Percentiles rank a stretch among this genome's conserved stretches.
Evolutionary conservation across 2,888 invertebrate genomes (phyloP).

Genomic region (Timema podura): DNA sequence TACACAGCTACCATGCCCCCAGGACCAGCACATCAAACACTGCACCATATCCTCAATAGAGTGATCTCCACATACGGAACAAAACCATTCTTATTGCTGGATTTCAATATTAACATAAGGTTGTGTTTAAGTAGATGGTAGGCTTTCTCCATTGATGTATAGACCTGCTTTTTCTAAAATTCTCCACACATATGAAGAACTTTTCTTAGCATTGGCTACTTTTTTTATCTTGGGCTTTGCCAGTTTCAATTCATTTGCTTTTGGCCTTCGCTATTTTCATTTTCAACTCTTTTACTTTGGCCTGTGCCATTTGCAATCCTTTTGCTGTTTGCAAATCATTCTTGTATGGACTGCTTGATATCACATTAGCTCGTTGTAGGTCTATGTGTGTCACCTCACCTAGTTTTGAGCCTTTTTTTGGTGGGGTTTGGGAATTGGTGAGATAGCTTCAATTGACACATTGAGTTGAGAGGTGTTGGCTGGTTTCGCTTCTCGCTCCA

Average conservation of each 20-base stretch:
- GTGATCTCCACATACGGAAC: not conserved
- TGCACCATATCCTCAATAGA: not conserved
- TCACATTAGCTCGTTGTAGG: not conserved
- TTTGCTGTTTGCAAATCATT: not conserved
- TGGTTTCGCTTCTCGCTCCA: not conserved
- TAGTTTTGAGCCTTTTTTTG: not conserved
- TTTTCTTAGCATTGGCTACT: not conserved
- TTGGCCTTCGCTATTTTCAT: not conserved
- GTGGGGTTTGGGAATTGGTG: not conserved
- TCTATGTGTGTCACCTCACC: not conserved
- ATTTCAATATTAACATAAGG: not conserved
- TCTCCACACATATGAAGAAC: not conserved
- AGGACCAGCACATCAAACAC: slow-evolving; percentile 8
- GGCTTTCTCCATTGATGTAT: not conserved
- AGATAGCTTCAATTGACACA: not conserved
- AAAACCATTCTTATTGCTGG: not conserved
- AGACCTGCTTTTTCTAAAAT: not conserved
- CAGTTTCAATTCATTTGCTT: not conserved
- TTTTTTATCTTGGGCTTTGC: not conserved
- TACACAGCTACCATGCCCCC: not conserved
- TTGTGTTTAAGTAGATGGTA: slow-evolving; percentile 1
- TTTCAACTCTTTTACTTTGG: slow-evolving; percentile 7
- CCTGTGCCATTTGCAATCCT: not conserved
- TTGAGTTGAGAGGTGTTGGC: not conserved
- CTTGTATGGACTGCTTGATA: not conserved